Evolutionary conservation across 2,113 vertebrate genomes (phyloP), one percentile per base, ranked within the genome.

Genomic region (Apodemus speciosus): DNA sequence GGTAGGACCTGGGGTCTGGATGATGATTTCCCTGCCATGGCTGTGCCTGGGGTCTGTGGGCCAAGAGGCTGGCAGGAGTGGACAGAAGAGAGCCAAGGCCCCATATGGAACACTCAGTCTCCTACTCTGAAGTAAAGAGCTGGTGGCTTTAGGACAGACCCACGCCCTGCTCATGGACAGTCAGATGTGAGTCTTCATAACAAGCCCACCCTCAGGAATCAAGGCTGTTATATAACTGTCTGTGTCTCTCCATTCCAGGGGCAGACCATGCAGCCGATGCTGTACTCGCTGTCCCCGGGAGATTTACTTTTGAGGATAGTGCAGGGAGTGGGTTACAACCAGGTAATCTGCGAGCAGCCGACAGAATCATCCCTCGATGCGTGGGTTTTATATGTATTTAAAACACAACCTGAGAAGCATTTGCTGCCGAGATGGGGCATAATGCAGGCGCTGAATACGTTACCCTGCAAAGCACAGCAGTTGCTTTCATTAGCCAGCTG

Each of bases 351-450:
- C 88, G 91, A 96, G 95, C 94, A 96, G 95, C 81, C 64, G 83
- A 95, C 85, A 40, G 85, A 96, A 95, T 96, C 91, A 96, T 90
- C 96, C 91, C 92, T 95, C 86, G 69, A 79, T 96, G 68, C 94
- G 58, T 56, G 80, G 68, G 93, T 94, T 83, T 13, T 23, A 14
- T 73, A 4, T 85, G 4, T 91, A 89, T 94, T 89, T 96, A 75
- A 95, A 93, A 69, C 46, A 76, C 53, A 81, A 35, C 81, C 21
- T 62, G 49, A 11, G 72, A 40, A 60, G 40, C 2, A 0, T 32
- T 76, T 11, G 40, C 1, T 40, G 56, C 79, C 27, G 64, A 73
- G 88, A 88, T 3, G 83, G 76, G 64, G 38, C 77, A 20, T 21
- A n/a, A 88, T 91, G 43, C 38, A 56, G 77, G 86, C 69, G 2